A percentile compares a stretch with the other conserved stretches of the same genome.
phyloP scores from a whole-genome alignment of 2,888 invertebrate genomes.

The Nephrotoma flavescens region DNA sequence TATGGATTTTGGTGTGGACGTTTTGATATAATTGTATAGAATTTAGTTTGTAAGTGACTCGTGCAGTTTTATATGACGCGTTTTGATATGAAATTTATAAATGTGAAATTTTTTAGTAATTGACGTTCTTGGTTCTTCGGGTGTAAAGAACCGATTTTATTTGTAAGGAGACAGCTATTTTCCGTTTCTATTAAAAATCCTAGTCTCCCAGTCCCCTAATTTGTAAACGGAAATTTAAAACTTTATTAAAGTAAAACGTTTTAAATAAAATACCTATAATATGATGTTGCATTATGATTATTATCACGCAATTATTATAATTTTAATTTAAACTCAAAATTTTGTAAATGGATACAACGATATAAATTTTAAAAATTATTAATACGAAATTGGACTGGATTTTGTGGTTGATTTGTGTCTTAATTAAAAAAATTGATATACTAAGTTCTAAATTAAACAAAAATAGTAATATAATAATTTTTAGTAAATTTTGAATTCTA shows the following conservation, averaged over 20 bases:
- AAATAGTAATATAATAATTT: background rate
- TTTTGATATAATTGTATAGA: background rate
- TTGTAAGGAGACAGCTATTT: background rate
- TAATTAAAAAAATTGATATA: background rate
- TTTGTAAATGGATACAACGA: background rate
- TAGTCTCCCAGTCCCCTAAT: background rate
- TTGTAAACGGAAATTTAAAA: background rate
- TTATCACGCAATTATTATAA: background rate
- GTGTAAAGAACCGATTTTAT: background rate
- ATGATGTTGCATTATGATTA: background rate
- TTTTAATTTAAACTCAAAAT: background rate
- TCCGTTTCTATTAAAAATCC: background rate
- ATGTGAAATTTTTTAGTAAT: background rate
- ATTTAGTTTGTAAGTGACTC: background rate
- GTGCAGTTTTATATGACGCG: background rate
- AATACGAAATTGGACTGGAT: background rate
- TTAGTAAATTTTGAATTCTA: background rate
- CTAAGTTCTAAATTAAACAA: background rate
- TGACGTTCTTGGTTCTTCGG: background rate
- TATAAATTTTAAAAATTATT: background rate
- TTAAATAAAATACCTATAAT: background rate
- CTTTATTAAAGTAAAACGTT: background rate
- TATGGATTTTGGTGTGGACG: background rate
- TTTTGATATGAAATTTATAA: background rate
- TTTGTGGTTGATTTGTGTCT: background rate